Base-by-base conservation (phyloP, 2,888 invertebrate species). In the Vesta saturnalis region DNA sequence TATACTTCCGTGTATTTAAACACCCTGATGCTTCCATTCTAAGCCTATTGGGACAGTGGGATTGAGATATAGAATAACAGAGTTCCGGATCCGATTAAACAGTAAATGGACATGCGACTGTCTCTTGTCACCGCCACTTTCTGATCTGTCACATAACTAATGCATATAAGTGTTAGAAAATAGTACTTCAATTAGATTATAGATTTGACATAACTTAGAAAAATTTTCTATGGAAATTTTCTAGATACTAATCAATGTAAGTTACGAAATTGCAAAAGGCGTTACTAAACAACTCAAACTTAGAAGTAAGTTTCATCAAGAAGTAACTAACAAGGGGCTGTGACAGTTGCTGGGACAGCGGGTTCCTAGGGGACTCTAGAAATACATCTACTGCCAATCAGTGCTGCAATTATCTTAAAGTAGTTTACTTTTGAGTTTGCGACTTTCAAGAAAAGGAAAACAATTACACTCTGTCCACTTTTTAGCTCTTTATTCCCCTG, bases 401-500 rank as follows among this genome's bases (percentile, higher is more conserved):
- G 79, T 77, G 76, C 77, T 73, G 79, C 81, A 81, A 82, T 82
- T 81, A 81, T 81, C 81, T 81, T 80, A 82, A 81, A 81, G 81
- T 81, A 81, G 80, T 81, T 80, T 76, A 67, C 74, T 73, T 74
- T 69, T 70, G 60, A 66, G 61, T 70, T 70, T 64, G 60, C 63
- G 55, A 49, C 52, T 54, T 47, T 63, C 57, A 47, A 57, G 63
- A 63, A 59, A 64, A 64, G 59, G 43, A 59, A 63, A 63, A 64
- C 64, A 59, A 59, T 64, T 59, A 59, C 59, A 49, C 10, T 21
- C 23, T 60, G 23, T 47, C 47, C 22, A 58, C 58, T 58, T 58
- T 30, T 35, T 43, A 52, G 58, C 39, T 30, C n/a, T 35, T 10
- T 15, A 43, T 19, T 58, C 58, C n/a, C 52, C 19, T 19, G 21